phyloP scores from a whole-genome alignment of 2,113 vertebrate genomes.

The Trematocara stigmaticum region DNA sequence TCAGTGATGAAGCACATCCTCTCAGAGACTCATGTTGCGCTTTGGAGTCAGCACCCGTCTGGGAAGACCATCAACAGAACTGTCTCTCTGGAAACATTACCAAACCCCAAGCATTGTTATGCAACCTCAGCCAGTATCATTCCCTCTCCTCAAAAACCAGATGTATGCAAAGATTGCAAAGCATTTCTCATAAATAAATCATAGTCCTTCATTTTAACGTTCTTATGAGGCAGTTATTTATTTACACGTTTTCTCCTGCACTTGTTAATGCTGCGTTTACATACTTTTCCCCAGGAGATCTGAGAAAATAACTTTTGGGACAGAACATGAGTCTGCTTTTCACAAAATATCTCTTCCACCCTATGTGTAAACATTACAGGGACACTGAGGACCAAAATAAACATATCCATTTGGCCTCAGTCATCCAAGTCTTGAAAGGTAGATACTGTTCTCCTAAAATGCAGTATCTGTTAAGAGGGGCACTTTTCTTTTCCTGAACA shows the following conservation, averaged over 20 bases:
- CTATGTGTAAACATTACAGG: constrained; percentile 49
- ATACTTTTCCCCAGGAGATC: background rate
- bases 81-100: constrained; percentile 37
- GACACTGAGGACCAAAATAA: constrained; percentile 60
- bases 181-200: background rate
- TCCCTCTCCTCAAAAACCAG: constrained; percentile 23
- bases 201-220: background rate
- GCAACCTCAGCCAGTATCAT: constrained; percentile 5
- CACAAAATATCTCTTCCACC: background rate
- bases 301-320: constrained; percentile 33
- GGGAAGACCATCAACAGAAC: constrained; percentile 43
- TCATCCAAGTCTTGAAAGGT: constrained; percentile 62
- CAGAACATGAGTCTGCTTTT: constrained; percentile 11
- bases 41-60: constrained; percentile 26
- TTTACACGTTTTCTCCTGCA: constrained; percentile 17
- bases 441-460: constrained; percentile 65
- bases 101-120: constrained; percentile 29
- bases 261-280: background rate
- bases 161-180: constrained; percentile 34
- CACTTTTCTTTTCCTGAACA: constrained; percentile 72
- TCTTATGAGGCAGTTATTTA: background rate
- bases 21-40: constrained; percentile 46
- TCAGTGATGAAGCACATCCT: constrained; percentile 57
- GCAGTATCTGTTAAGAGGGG: constrained; percentile 58
- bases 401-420: constrained; percentile 42